Evolutionary conservation across 1,140 invertebrate species (phyloP), one percentile per base, ranked within the genome.

Genomic region (Heliconius hewitsoni): DNA sequence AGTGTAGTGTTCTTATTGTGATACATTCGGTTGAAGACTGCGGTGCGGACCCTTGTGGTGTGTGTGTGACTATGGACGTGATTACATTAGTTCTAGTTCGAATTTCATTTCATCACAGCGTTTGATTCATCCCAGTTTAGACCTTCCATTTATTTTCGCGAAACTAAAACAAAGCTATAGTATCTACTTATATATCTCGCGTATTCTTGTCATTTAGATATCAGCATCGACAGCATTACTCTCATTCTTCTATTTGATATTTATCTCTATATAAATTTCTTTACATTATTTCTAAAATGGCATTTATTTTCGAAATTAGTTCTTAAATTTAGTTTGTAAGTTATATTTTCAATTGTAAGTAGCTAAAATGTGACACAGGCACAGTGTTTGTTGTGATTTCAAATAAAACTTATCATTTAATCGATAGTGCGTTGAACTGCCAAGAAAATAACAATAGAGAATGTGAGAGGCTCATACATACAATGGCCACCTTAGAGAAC

Each of bases 11-110:
- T 84, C 82, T 83, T 87, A 88, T 81, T 93, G 91, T 91, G 90
- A 93, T 93, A 91, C 78, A 87, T 88, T 90, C 83, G 84, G 83
- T 86, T 87, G 90, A 91, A 93, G 90, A 93, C 92, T 91, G 92
- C 79, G 84, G 84, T 91, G 92, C 79, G 84, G 85, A 90, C 85
- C 78, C 85, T 86, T 88, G 87, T 91, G 87, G 86, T 91, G 89
- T 91, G 92, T 93, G 87, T 88, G 90, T 92, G 88, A 86, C 82
- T 79, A 82, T 90, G 89, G 88, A 90, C 86, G 82, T 89, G 87
- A 77, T 52, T 78, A 74, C 75, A 37, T 18, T 81, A 75, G 84
- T 83, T 85, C 82, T 89, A 89, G 86, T 84, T 83, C 86, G 75
- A 80, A 83, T 81, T 78, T 74, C 81, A 78, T 78, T 73, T 72